Conservation (phyloP, 1,140 invertebrate species). For the Theocolax elegans region DNA sequence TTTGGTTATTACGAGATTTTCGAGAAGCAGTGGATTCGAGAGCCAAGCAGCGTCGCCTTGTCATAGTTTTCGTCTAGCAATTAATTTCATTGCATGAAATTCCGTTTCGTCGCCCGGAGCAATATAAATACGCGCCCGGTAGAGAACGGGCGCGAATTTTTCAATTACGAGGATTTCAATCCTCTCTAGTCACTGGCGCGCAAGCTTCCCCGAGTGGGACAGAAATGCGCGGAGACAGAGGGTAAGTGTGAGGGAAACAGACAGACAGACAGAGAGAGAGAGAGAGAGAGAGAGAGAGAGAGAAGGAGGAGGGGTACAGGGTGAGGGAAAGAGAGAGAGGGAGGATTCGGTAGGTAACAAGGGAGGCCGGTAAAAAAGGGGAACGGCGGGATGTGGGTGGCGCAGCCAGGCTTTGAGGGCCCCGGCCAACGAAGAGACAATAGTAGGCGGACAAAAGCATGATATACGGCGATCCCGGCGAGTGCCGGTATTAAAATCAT, state of each 20-base stretch:
- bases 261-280: neutral
- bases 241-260: neutral
- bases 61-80: slow-evolving; percentile 24
- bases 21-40: neutral
- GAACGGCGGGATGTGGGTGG: too few species aligned
- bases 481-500: slow-evolving; percentile 65
- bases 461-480: slow-evolving; percentile 60
- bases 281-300: neutral
- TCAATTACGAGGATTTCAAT: slow-evolving; percentile 49
- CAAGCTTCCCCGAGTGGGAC: neutral
- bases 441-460: slow-evolving; percentile 65
- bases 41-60: neutral
- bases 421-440: slow-evolving; percentile 58
- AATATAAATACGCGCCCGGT: slow-evolving; percentile 22
- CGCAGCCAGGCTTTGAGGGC: slow-evolving; percentile 46
- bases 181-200: slow-evolving; percentile 11
- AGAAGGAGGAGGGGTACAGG: slow-evolving; percentile 21
- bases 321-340: too few species aligned
- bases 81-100: slow-evolving; percentile 32
- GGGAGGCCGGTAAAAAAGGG: slow-evolving; percentile 18
- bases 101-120: neutral
- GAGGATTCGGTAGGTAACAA: neutral
- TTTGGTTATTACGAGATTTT: too few species aligned
- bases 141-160: slow-evolving; percentile 40
- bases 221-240: neutral